phyloP scores from a whole-genome alignment of 1,140 invertebrate genomes.

The Drosophila sucinea region DNA sequence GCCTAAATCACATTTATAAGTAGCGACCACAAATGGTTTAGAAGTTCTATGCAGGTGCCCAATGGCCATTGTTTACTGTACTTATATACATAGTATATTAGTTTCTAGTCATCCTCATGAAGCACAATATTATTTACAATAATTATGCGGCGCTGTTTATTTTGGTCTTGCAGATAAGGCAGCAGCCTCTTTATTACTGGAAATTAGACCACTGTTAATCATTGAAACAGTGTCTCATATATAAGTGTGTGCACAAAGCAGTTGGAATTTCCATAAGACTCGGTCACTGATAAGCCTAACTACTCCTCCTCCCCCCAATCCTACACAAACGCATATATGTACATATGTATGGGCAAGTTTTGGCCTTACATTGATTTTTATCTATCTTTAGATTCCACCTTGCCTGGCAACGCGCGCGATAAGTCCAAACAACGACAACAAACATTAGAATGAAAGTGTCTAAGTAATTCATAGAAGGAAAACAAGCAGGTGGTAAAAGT shows the following conservation, averaged over 20 bases:
- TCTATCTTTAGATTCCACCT: conserved; percentile 29
- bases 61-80: neutral
- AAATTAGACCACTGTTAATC: conserved; percentile 69
- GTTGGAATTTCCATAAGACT: neutral
- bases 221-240: conserved; percentile 8
- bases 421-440: conserved; percentile 38
- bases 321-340: no score
- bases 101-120: neutral
- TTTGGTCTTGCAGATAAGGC: conserved; percentile 39
- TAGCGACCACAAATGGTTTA: conserved; percentile 15
- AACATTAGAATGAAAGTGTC: conserved; percentile 11
- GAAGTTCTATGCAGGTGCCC: conserved; percentile 6
- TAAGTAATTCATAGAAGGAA: conserved; percentile 61
- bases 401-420: conserved; percentile 55
- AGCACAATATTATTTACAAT: conserved; percentile 32
- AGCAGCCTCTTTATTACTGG: conserved; percentile 29
- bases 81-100: neutral
- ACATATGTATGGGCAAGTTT: neutral
- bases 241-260: conserved; percentile 6
- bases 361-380: conserved; percentile 62
- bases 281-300: conserved; percentile 26
- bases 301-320: neutral
- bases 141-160: conserved; percentile 41
- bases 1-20: conserved; percentile 23
- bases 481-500: conserved; percentile 57